phyloP scores from a whole-genome alignment of 2,888 invertebrate species.

The Apeira syringaria region DNA sequence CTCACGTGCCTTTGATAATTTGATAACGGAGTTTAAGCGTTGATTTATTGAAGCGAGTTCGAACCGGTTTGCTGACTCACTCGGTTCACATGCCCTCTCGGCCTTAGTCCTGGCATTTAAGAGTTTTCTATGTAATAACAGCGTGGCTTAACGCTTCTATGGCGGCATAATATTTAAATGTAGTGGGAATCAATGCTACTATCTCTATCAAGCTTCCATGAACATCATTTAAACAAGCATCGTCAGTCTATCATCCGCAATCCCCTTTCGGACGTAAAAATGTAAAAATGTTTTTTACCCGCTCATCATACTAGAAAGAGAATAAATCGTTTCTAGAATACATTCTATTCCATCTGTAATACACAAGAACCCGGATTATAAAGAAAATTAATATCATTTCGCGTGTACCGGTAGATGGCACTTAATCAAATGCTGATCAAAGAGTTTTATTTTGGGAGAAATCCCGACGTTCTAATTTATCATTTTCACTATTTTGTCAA shows the following conservation, averaged over 20 bases:
- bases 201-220: conserved; percentile 15
- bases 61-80: conserved; percentile 50
- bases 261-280: conserved; percentile 38
- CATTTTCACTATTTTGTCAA: conserved; percentile 83
- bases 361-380: conserved; percentile 57
- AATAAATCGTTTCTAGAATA: conserved; percentile 65
- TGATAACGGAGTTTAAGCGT: conserved; percentile 71
- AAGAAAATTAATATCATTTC: conserved; percentile 79
- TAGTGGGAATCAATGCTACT: too few relatives aligned
- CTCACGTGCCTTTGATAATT: conserved; percentile 81
- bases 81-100: conserved; percentile 58
- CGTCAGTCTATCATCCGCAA: conserved; percentile 37
- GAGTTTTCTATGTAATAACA: conserved; percentile 38
- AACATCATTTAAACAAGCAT: conserved; percentile 15
- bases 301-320: conserved; percentile 32
- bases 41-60: conserved; percentile 61
- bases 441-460: conserved; percentile 74
- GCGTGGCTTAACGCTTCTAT: conserved; percentile 18
- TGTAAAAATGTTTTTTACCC: conserved; percentile 37
- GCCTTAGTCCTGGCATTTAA: conserved; percentile 47
- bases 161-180: too few relatives aligned
- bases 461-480: conserved; percentile 76
- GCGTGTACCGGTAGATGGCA: conserved; percentile 61
- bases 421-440: conserved; percentile 80
- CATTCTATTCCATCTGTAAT: conserved; percentile 51